A percentile compares a stretch with the other conserved stretches of the same genome.
phyloP scores from a whole-genome alignment of 2,113 vertebrate species.

The Myanophis thanlyinensis region DNA sequence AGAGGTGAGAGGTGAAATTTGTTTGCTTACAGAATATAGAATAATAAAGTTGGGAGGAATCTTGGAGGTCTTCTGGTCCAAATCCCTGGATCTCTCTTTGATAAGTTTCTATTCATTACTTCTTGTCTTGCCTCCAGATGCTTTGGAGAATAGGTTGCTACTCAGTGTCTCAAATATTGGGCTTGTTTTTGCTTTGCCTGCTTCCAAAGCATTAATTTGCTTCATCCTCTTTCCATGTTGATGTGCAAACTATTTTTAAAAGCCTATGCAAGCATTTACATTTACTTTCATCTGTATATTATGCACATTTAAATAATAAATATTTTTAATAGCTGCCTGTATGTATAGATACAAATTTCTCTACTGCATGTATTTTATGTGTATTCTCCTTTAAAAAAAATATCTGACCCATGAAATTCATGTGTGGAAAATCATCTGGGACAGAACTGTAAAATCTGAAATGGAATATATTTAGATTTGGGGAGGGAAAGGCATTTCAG shows the following conservation, averaged over 20 bases:
- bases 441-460: neutral
- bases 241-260: neutral
- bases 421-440: neutral
- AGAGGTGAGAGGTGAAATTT: neutral
- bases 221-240: neutral
- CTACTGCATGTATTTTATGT: neutral
- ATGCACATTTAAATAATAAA: neutral
- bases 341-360: neutral
- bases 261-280: neutral
- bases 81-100: too few species aligned
- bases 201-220: neutral
- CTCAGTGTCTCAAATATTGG: too few species aligned
- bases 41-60: neutral
- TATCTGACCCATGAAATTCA: neutral
- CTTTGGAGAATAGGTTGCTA: too few species aligned
- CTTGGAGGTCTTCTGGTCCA: too few species aligned
- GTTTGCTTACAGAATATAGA: neutral
- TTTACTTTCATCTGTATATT: neutral
- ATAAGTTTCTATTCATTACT: too few species aligned
- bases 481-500: neutral
- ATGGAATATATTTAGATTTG: neutral
- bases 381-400: neutral
- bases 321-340: neutral
- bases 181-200: neutral
- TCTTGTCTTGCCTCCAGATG: too few species aligned